Conservation (phyloP, 2,888 invertebrate species). For the Argyra leucocephala region DNA sequence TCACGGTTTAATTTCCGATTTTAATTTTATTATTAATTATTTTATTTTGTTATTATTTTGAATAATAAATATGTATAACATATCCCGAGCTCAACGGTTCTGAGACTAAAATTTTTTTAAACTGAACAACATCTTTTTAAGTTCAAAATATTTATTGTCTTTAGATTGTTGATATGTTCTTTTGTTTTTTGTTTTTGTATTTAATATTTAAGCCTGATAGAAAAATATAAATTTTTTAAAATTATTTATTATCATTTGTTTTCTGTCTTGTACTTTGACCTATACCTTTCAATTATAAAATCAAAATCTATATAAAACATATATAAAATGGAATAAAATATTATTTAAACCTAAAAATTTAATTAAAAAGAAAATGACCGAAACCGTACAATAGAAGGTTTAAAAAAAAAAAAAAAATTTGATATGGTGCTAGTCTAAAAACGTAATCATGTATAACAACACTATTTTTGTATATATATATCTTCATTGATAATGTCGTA, state of each 20-base stretch:
- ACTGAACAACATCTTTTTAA: conserved; percentile 23
- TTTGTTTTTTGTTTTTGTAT: not conserved
- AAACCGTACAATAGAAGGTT: no score
- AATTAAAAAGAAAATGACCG: no score
- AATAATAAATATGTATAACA: not conserved
- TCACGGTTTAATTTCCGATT: not conserved
- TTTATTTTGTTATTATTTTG: not conserved
- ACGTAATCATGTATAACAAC: no score
- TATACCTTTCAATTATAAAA: not conserved
- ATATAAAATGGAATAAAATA: not conserved
- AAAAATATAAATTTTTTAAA: conserved; percentile 5
- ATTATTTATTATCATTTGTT: conserved; percentile 19
- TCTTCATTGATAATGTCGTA: no score
- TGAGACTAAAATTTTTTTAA: conserved; percentile 22
- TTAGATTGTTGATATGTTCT: not conserved
- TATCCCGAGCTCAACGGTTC: conserved; percentile 12
- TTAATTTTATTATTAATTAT: not conserved
- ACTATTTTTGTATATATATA: no score
- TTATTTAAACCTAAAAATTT: not conserved
- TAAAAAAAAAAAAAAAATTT: not conserved
- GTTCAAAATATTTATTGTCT: conserved; percentile 20
- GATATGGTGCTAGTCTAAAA: no score
- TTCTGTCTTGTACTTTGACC: conserved; percentile 23
- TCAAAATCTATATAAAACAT: not conserved
- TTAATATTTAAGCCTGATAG: not conserved